Base-by-base conservation (phyloP, 2,797 vertebrate genomes). In the Enteromius argenteus region DNA sequence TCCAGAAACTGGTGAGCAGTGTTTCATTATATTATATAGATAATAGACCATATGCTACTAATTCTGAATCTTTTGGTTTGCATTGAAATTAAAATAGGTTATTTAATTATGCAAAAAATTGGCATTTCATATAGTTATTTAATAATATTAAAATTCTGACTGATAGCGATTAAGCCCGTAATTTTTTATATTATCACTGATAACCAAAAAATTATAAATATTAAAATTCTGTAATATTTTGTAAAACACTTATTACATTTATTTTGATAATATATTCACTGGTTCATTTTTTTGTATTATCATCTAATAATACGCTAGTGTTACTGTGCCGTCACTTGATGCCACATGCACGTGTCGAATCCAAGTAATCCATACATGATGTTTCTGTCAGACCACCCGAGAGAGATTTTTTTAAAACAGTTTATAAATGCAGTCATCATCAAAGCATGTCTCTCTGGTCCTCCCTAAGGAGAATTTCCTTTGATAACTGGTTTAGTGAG, bases 1-100 rank as follows among this genome's bases (percentile, higher is more conserved):
- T 99, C 94, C 98, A 99, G 92, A 99, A 98, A 92, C 91, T 98
- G 95, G 98, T 99, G 90, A 95, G 96, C 87, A 69, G 1, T 15
- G 3, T 35, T 62, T n/a, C 27, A 17, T 39, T 37, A 60, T 71
- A 60, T 30, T 7, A 30, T 13, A 79, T 44, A 30, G 10, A 58
- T 11, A 58, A 58, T 23, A 77, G 11, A 30, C 60, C 15, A 51
- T 21, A 13, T 0, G 5, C 9, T 13, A 53, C 32, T 51, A 10
- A 74, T 11, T 44, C 27, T 32, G 15, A 30, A 51, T 32, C 9
- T 21, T 51, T 73, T 51, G 30, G 17, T 51, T 49, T 46, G n/a
- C n/a, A 46, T 27, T 44, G 2, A 44, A 44, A 4, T 71, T 4
- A 27, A 14, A 44, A 44, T 27, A 27, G 6, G 39, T 14, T 1